Conservation (phyloP, 1,140 invertebrate genomes). For the Diploscapter pachys region DNA sequence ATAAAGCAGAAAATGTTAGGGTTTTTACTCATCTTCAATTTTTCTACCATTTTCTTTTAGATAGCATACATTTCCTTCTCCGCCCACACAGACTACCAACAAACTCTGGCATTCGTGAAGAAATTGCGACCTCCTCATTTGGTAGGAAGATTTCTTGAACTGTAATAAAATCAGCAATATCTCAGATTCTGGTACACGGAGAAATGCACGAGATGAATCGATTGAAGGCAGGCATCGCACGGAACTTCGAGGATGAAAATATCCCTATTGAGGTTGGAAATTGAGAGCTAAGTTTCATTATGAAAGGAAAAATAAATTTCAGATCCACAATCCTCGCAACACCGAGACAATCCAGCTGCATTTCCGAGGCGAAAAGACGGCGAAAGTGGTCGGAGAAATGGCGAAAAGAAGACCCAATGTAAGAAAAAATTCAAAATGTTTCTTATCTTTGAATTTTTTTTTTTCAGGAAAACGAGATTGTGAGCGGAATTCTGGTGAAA, state of each 20-base stretch:
- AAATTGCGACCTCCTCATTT: conserved; percentile 90
- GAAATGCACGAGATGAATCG: conserved; percentile 98
- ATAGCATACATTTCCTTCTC: conserved; percentile 99
- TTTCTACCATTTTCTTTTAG: neutral
- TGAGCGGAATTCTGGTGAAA: conserved; percentile 92
- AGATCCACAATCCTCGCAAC: conserved; percentile 90
- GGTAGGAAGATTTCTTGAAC: conserved; percentile 63
- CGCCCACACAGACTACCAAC: conserved; percentile 97
- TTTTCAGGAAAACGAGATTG: conserved; percentile 69
- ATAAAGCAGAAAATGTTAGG: too few relatives aligned
- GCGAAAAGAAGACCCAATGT: conserved; percentile 39
- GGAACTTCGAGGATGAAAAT: conserved; percentile 89
- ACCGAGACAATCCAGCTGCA: conserved; percentile 86
- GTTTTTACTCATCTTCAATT: too few relatives aligned
- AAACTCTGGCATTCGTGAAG: conserved; percentile 94
- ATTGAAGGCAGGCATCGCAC: conserved; percentile 83
- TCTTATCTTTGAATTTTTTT: conserved; percentile 25
- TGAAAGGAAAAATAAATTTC: conserved; percentile 13
- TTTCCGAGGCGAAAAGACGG: conserved; percentile 94
- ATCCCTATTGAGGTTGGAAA: conserved; percentile 71
- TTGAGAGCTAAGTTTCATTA: neutral
- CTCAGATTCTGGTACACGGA: conserved; percentile 86
- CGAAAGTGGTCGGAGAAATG: conserved; percentile 71
- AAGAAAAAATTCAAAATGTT: neutral
- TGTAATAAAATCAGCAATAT: conserved; percentile 1